These are phyloP conservation scores for Psittacula cyanocephala DNA, from an alignment of 2,113 vertebrate species.

Conservation along the genomic window DNA sequence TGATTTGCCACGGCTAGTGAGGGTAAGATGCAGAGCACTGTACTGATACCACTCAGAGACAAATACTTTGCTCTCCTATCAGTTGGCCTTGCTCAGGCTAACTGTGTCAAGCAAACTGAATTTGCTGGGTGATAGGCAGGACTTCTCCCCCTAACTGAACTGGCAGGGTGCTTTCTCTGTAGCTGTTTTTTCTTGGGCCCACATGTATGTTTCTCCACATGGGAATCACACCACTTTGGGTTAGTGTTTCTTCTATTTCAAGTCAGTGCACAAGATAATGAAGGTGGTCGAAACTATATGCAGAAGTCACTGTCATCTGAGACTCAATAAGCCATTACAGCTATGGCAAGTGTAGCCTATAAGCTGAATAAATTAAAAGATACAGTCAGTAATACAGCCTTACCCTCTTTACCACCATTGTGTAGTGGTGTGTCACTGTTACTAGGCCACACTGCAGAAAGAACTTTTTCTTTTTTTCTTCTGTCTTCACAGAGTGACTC, in stretches of 20 bases:
- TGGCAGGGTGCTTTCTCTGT: neutral
- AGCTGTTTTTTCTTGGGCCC: neutral
- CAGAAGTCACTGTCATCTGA: slow-evolving; percentile 20
- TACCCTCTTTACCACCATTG: neutral
- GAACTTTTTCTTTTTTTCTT: neutral
- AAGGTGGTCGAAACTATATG: neutral
- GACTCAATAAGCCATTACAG: neutral
- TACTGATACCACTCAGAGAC: neutral
- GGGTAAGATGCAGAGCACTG: neutral
- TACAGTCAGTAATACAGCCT: neutral
- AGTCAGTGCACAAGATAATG: neutral
- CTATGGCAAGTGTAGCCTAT: slow-evolving; percentile 21
- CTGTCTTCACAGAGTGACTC: neutral
- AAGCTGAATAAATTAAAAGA: slow-evolving; percentile 17
- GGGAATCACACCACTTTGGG: neutral
- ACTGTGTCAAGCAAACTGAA: neutral
- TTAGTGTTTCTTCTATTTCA: neutral
- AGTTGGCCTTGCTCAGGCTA: neutral
- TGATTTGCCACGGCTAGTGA: neutral
- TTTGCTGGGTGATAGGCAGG: neutral
- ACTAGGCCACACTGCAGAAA: neutral
- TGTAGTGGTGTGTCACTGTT: neutral
- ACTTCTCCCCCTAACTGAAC: neutral
- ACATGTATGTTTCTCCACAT: neutral
- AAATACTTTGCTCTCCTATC: neutral